phyloP scores from a whole-genome alignment of 2,888 invertebrate species.

The Acronicta leporina region DNA sequence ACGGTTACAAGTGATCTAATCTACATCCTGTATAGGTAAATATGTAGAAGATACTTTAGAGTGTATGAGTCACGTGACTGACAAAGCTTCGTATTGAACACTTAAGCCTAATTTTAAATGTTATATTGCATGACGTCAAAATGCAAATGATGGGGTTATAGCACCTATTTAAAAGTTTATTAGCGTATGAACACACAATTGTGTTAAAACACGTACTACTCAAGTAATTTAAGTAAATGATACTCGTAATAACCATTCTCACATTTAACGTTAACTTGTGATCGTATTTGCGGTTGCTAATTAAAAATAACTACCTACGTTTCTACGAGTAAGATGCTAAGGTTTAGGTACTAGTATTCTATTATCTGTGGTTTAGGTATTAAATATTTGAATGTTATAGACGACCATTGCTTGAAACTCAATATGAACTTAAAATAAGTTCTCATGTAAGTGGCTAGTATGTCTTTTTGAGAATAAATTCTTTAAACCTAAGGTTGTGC shows the following conservation, averaged over 20 bases:
- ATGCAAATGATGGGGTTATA: slow-evolving; percentile 53
- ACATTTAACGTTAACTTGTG: slow-evolving; percentile 44
- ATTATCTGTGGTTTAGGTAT: no score
- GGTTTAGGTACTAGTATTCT: no score
- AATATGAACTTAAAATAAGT: no score
- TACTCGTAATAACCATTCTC: slow-evolving; percentile 45
- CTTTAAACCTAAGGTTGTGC: no score
- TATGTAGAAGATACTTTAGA: not conserved
- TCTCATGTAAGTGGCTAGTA: no score
- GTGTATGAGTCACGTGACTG: slow-evolving; percentile 21
- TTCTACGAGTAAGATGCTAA: slow-evolving; percentile 2
- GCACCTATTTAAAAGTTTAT: slow-evolving; percentile 52
- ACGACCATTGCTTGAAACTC: no score
- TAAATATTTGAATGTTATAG: no score
- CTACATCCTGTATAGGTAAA: no score
- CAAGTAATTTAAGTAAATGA: slow-evolving; percentile 58
- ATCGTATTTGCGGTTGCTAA: slow-evolving; percentile 55
- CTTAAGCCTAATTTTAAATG: slow-evolving; percentile 16
- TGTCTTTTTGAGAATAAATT: no score
- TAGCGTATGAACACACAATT: slow-evolving; percentile 46
- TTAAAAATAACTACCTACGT: slow-evolving; percentile 42
- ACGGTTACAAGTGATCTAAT: no score
- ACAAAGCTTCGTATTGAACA: slow-evolving; percentile 27
- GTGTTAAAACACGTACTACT: slow-evolving; percentile 49
- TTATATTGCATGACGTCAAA: slow-evolving; percentile 40